phyloP scores from a whole-genome alignment of 2,113 vertebrate genomes.

The Calcarius ornatus region DNA sequence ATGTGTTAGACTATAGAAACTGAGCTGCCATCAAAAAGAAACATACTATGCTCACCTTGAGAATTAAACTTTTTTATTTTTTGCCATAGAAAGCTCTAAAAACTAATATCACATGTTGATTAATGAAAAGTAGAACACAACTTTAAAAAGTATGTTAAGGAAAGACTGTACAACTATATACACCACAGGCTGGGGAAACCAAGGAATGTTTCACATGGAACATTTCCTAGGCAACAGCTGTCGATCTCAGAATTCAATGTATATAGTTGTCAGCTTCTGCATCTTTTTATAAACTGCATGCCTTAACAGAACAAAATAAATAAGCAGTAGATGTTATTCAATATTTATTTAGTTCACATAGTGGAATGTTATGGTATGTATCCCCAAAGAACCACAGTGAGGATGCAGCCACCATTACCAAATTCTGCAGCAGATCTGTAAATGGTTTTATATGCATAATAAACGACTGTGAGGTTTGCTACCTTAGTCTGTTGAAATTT shows the following conservation, averaged over 20 bases:
- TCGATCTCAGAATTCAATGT: constrained; percentile 25
- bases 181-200: constrained; percentile 60
- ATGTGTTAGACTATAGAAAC: neutral
- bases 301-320: constrained; percentile 67
- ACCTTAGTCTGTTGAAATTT: constrained; percentile 18
- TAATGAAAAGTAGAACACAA: constrained; percentile 74
- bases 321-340: constrained; percentile 28
- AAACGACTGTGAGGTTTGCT: constrained; percentile 19
- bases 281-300: constrained; percentile 47
- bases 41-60: neutral
- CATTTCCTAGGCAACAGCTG: constrained; percentile 28
- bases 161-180: constrained; percentile 77
- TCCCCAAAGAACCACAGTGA: constrained; percentile 12
- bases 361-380: constrained; percentile 54
- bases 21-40: constrained; percentile 18
- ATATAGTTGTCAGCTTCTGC: constrained; percentile 32
- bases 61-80: constrained; percentile 77
- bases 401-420: neutral
- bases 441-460: neutral
- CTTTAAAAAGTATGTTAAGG: constrained; percentile 63
- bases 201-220: neutral
- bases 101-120: constrained; percentile 74
- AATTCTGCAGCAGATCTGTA: neutral
- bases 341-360: constrained; percentile 17
- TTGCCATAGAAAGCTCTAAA: constrained; percentile 82